Percentiles rank a stretch among this genome's conserved stretches.
Conservation (phyloP, 2,888 invertebrate species). For the Rhabditophanes sp. region DNA sequence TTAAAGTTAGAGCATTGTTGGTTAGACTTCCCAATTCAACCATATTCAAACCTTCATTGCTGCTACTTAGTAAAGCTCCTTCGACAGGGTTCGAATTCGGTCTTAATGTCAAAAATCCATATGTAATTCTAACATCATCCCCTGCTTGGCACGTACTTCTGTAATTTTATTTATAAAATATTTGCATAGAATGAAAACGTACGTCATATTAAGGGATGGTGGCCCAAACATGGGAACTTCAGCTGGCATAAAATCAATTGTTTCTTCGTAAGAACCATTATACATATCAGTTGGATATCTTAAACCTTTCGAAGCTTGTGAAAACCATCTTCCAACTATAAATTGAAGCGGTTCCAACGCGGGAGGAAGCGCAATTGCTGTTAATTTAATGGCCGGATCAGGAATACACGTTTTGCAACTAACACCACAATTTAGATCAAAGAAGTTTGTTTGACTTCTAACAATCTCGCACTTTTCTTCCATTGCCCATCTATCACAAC, state of each 20-base stretch:
- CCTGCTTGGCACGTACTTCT: constrained; percentile 6
- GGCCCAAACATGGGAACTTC: constrained; percentile 44
- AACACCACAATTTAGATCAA: constrained; percentile 43
- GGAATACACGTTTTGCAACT: constrained; percentile 39
- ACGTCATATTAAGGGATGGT: constrained; percentile 43
- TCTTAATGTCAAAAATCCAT: constrained; percentile 39
- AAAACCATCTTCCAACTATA: constrained; percentile 42
- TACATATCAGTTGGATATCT: constrained; percentile 41
- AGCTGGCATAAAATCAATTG: constrained; percentile 36
- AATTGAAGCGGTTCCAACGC: constrained; percentile 43
- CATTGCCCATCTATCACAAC: constrained; percentile 42
- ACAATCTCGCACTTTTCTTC: constrained; percentile 41
- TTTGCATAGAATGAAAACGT: constrained; percentile 3
- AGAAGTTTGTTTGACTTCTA: constrained; percentile 22
- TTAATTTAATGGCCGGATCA: constrained; percentile 29
- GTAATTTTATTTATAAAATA: neutral
- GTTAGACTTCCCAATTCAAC: constrained; percentile 37
- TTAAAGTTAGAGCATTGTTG: constrained; percentile 38
- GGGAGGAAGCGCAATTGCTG: constrained; percentile 40
- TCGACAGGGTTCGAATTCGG: constrained; percentile 41
- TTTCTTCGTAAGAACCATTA: constrained; percentile 33
- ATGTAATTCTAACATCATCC: constrained; percentile 32
- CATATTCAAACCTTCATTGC: constrained; percentile 42
- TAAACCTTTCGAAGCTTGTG: constrained; percentile 31
- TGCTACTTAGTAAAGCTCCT: constrained; percentile 38